phyloP scores from a whole-genome alignment of 2,797 vertebrate genomes.

The Chromis chromis region DNA sequence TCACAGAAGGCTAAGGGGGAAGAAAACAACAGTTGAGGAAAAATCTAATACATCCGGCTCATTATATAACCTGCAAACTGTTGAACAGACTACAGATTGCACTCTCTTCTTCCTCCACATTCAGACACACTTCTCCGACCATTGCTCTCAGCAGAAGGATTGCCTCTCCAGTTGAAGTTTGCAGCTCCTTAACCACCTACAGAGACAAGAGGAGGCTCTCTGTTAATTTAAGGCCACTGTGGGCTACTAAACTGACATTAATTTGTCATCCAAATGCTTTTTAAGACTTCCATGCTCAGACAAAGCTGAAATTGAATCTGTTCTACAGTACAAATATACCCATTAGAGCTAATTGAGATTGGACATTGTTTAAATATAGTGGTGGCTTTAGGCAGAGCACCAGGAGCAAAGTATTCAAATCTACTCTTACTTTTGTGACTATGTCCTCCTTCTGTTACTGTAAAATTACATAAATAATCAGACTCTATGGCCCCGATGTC shows the following conservation, averaged over 20 bases:
- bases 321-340: neutral
- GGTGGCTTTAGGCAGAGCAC: neutral
- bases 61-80: conserved; percentile 82
- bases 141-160: conserved; percentile 92
- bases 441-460: neutral
- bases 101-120: conserved; percentile 91
- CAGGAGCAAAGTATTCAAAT: neutral
- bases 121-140: conserved; percentile 93
- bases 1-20: neutral
- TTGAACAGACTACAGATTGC: conserved; percentile 92
- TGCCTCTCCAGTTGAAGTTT: conserved; percentile 90
- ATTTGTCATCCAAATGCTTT: neutral
- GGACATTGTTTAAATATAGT: neutral
- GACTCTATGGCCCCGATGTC: no score
- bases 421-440: neutral
- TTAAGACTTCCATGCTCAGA: neutral
- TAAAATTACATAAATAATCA: neutral
- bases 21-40: neutral
- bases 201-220: conserved; percentile 9
- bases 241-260: neutral
- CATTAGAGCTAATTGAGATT: neutral
- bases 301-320: neutral
- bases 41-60: neutral
- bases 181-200: conserved; percentile 81
- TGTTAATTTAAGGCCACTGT: neutral